Evolutionary conservation across 2,113 vertebrate genomes (phyloP).

Genomic region (Callorhinus ursinus): DNA sequence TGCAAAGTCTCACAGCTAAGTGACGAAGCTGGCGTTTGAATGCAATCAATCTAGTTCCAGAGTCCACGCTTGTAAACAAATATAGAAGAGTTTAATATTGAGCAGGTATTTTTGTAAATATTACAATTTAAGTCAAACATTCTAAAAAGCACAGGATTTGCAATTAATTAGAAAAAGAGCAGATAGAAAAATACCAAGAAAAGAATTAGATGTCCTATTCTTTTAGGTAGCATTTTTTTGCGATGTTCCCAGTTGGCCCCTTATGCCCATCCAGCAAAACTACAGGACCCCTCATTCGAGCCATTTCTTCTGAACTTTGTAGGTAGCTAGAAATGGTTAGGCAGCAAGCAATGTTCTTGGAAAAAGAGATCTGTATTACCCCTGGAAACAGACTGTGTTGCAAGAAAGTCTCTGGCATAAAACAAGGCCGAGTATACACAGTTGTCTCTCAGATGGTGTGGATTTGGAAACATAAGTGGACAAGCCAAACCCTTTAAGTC

Average conservation of each 20-base stretch:
- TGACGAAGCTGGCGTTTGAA: not conserved
- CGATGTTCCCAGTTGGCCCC: not conserved
- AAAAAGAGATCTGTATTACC: slow-evolving; percentile 63
- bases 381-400: slow-evolving; percentile 64
- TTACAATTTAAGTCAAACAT: not conserved
- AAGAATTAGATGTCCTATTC: not conserved
- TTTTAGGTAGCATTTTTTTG: not conserved
- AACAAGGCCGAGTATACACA: slow-evolving; percentile 44
- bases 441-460: slow-evolving; percentile 61
- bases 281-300: not conserved
- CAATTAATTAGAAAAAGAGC: slow-evolving; percentile 1
- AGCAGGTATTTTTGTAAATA: slow-evolving; percentile 29
- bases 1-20: not conserved
- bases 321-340: slow-evolving; percentile 39
- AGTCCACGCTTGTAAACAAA: not conserved
- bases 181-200: not conserved
- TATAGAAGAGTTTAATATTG: not conserved
- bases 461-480: slow-evolving; percentile 68
- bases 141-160: not conserved
- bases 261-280: not conserved
- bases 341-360: slow-evolving; percentile 54
- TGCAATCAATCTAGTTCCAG: not conserved
- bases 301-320: slow-evolving; percentile 38
- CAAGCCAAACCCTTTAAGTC: slow-evolving; percentile 43
- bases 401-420: slow-evolving; percentile 67